These are phyloP conservation scores for Andrena cerasifolii DNA, from an alignment of 1,140 invertebrate species.

Conservation along the genomic window DNA sequence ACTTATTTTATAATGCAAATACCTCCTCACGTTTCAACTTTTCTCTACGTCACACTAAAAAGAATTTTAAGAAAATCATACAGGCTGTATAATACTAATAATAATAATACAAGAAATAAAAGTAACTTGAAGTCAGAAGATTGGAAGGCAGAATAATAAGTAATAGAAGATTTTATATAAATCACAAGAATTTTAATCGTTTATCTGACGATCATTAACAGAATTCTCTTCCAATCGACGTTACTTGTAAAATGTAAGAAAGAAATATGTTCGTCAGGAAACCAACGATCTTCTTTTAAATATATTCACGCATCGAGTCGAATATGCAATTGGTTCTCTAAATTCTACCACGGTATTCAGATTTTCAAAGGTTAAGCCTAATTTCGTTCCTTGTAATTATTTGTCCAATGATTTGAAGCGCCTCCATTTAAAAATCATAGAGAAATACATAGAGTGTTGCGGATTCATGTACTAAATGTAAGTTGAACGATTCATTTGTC, in stretches of 20 bases:
- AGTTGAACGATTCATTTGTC: constrained; percentile 48
- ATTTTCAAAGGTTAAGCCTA: constrained; percentile 9
- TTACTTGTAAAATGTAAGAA: constrained; percentile 28
- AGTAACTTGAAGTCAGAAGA: background rate
- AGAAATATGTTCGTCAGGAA: constrained; percentile 10
- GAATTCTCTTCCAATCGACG: constrained; percentile 1
- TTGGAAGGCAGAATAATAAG: constrained; percentile 37
- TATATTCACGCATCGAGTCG: background rate
- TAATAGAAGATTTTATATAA: constrained; percentile 20
- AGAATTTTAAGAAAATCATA: background rate
- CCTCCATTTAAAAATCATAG: constrained; percentile 16
- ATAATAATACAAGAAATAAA: constrained; percentile 14
- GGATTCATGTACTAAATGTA: constrained; percentile 38
- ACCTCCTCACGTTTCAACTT: background rate
- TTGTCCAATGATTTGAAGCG: constrained; percentile 46
- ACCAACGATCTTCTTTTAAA: constrained; percentile 24
- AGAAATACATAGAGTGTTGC: constrained; percentile 39
- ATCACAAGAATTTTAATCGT: constrained; percentile 31
- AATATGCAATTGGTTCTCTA: constrained; percentile 7
- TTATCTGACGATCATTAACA: constrained; percentile 1
- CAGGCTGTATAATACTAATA: background rate
- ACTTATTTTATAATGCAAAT: constrained; percentile 21
- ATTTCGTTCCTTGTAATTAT: constrained; percentile 14
- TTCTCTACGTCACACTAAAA: background rate
- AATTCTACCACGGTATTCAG: constrained; percentile 6